phyloP scores from a whole-genome alignment of 2,113 vertebrate species.

The Cephalopholis sonnerati region DNA sequence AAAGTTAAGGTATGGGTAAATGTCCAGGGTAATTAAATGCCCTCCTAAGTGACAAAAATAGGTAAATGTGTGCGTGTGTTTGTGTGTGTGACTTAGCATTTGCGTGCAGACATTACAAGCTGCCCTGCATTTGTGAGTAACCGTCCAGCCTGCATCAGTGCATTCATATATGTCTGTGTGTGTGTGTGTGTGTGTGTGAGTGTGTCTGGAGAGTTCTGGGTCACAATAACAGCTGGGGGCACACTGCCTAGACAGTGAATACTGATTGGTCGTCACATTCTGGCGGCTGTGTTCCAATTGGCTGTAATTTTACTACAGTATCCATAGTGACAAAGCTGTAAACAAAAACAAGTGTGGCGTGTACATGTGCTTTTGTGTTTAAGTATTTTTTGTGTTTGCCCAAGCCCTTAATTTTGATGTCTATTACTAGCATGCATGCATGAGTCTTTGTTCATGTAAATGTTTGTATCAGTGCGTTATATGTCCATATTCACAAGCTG shows the following conservation, averaged over 20 bases:
- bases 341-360: slow-evolving; percentile 61
- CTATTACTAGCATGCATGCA: not conserved
- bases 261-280: slow-evolving; percentile 68
- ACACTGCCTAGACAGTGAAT: slow-evolving; percentile 61
- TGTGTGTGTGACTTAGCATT: slow-evolving; percentile 20
- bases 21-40: not conserved
- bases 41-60: slow-evolving; percentile 2
- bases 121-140: slow-evolving; percentile 55
- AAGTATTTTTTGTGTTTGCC: not conserved
- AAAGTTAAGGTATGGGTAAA: not conserved
- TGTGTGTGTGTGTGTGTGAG: slow-evolving; percentile 21
- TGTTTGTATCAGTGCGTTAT: not conserved
- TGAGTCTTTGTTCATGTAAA: not conserved
- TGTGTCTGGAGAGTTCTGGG: slow-evolving; percentile 73
- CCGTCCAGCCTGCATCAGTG: slow-evolving; percentile 55
- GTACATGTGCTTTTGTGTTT: slow-evolving; percentile 3
- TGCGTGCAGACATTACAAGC: slow-evolving; percentile 61
- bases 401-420: no score
- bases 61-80: not conserved
- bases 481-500: not conserved
- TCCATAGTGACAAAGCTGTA: slow-evolving; percentile 78
- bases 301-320: slow-evolving; percentile 73
- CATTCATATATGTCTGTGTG: slow-evolving; percentile 19
- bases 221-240: slow-evolving; percentile 81
- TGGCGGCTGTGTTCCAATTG: slow-evolving; percentile 43